Evolutionary conservation across 1,140 invertebrate species (phyloP).

Genomic region (Polyergus mexicanus): DNA sequence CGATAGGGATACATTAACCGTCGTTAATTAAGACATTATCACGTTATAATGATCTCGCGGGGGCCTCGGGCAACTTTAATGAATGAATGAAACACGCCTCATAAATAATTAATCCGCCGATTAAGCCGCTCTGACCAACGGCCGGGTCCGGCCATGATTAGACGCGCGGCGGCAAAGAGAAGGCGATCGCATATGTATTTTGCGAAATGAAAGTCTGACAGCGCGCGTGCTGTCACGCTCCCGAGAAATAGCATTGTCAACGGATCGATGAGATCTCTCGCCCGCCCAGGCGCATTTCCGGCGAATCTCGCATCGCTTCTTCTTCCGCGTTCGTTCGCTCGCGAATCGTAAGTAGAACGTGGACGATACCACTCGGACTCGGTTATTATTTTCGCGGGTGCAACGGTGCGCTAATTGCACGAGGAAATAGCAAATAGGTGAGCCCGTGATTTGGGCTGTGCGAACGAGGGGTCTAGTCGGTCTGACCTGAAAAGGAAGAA

Average conservation of each 20-base stretch:
- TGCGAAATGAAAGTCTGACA: constrained; percentile 70
- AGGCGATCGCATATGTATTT: constrained; percentile 26
- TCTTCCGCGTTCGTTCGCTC: neutral
- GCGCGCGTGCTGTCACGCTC: constrained; percentile 67
- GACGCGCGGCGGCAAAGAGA: constrained; percentile 44
- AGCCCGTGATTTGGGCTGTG: constrained; percentile 57
- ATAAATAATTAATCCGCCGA: constrained; percentile 87
- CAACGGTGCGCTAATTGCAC: constrained; percentile 59
- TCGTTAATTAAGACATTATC: constrained; percentile 87
- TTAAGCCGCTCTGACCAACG: constrained; percentile 83
- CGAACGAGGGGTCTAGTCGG: constrained; percentile 24
- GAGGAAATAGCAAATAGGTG: constrained; percentile 16
- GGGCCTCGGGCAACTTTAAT: constrained; percentile 81
- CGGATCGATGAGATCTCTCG: constrained; percentile 31
- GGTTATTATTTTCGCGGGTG: constrained; percentile 32
- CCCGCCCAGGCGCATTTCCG: neutral
- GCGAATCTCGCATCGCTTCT: neutral
- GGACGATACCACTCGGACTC: neutral
- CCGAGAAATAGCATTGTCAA: neutral
- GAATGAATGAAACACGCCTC: constrained; percentile 87
- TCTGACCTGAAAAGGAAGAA: constrained; percentile 69
- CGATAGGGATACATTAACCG: constrained; percentile 86
- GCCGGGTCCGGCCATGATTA: constrained; percentile 73
- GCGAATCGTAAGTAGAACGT: constrained; percentile 43
- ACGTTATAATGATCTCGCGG: constrained; percentile 86